These are phyloP conservation scores for Aphidoletes aphidimyza DNA, from an alignment of 2,888 invertebrate species.

Conservation along the genomic window DNA sequence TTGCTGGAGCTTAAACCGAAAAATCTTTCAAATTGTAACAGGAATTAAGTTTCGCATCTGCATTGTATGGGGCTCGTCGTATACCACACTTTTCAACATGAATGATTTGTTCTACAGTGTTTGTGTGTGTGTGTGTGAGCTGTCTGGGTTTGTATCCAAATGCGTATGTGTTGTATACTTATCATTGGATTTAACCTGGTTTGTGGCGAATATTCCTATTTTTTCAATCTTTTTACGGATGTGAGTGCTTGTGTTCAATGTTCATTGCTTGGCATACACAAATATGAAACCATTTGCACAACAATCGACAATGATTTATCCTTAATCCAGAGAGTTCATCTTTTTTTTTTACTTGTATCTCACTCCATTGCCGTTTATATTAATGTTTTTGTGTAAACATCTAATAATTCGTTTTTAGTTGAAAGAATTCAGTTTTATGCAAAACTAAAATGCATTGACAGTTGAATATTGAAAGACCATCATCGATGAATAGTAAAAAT, in stretches of 20 bases:
- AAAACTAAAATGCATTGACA: conserved; percentile 24
- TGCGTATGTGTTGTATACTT: conserved; percentile 29
- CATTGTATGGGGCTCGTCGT: background rate
- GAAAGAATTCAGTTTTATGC: background rate
- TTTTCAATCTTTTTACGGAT: background rate
- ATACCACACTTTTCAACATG: too few relatives aligned
- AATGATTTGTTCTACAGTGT: too few relatives aligned
- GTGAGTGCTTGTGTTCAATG: too few relatives aligned
- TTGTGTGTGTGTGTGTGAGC: too few relatives aligned
- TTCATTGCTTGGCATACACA: background rate
- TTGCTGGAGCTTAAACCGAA: background rate
- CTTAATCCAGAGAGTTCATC: conserved; percentile 13
- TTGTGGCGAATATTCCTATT: conserved; percentile 10
- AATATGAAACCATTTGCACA: background rate
- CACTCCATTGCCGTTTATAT: background rate
- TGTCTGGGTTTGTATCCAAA: too few relatives aligned
- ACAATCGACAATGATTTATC: conserved; percentile 43
- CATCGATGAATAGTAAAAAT: too few relatives aligned
- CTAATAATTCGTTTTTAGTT: conserved; percentile 24
- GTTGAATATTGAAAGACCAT: too few relatives aligned
- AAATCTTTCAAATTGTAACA: conserved; percentile 5
- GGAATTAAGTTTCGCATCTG: background rate
- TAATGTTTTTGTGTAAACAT: conserved; percentile 51
- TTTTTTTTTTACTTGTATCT: conserved; percentile 1
- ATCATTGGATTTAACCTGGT: conserved; percentile 33